Evolutionary conservation across 2,797 vertebrate species (phyloP).

Genomic region (Acanthurus lineatus): DNA sequence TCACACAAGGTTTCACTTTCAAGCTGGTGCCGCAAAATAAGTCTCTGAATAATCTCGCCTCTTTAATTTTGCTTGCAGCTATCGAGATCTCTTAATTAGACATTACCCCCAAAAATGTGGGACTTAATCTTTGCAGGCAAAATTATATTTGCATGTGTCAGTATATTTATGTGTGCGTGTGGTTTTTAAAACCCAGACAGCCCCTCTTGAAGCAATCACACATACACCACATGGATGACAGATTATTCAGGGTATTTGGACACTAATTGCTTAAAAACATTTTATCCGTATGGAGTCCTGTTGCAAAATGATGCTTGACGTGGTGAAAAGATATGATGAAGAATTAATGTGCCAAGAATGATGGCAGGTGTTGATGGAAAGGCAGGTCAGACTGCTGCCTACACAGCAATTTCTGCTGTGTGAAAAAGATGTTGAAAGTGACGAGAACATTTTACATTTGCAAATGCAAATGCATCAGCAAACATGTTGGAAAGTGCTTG

Average conservation of each 20-base stretch:
- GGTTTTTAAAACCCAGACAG: constrained; percentile 16
- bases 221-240: not conserved
- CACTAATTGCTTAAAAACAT: constrained; percentile 39
- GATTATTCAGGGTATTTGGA: constrained; percentile 25
- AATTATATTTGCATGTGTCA: constrained; percentile 30
- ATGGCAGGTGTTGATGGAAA: constrained; percentile 43
- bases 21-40: constrained; percentile 39
- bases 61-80: constrained; percentile 24
- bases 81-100: constrained; percentile 47
- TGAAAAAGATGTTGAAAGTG: constrained; percentile 24
- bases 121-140: constrained; percentile 34
- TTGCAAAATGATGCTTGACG: constrained; percentile 23
- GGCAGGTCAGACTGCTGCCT: constrained; percentile 40
- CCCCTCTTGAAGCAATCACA: not conserved
- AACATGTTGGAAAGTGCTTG: constrained; percentile 9
- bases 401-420: constrained; percentile 30
- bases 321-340: constrained; percentile 15
- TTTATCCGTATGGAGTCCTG: not conserved
- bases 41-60: constrained; percentile 37
- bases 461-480: constrained; percentile 22
- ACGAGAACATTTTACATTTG: constrained; percentile 29
- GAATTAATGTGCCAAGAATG: constrained; percentile 28
- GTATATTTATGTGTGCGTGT: constrained; percentile 13
- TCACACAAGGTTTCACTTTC: constrained; percentile 75
- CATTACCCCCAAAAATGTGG: constrained; percentile 1